Evolutionary conservation across 1,140 invertebrate species (phyloP), one percentile per base, ranked within the genome.

Genomic region (Lethrus apterus): DNA sequence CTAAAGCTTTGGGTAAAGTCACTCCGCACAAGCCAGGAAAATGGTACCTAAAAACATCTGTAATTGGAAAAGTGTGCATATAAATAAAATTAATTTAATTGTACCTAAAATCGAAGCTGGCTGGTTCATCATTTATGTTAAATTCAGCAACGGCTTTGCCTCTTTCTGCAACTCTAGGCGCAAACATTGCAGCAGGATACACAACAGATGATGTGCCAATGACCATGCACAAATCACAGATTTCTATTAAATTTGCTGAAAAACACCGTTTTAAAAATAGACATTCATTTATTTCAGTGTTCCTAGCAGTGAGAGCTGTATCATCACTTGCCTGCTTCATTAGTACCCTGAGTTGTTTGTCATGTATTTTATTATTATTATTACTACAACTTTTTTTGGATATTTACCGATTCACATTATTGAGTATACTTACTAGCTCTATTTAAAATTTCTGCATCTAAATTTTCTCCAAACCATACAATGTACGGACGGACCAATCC

Each of bases 161-260:
- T 51, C 86, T 70, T 11, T 70, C 66, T 13, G 87, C 86, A 1
- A 89, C 83, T 57, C 76, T 67, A 0, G 88, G 88, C 3, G 88
- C 89, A 75, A 89, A 93, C 81, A 87, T 86, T n/a, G 89, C 88
- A n/a, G 89, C 89, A 10, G 90, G 90, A 68, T 93, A 92, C 2
- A 93, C 89, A 7, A 90, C 76, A 1, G 87, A 90, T 14, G 89
- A 92, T 10, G 89, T 93, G 4, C 86, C 84, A 48, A 93, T 81
- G 19, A 94, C 80, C 17, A 94, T 66, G 60, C 86, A 92, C 4
- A 88, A 63, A 63, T 93, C 89, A 73, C 89, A 93, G 2, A 69
- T 65, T 40, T 77, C 70, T 38, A 93, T 69, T 48, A 79, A 78
- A 33, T 71, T 55, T 36, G 76, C 77, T 84, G 57, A 34, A 65